These are phyloP conservation scores for Elanus axillaris DNA, from an alignment of 2,113 vertebrate species.

Conservation along the genomic window DNA sequence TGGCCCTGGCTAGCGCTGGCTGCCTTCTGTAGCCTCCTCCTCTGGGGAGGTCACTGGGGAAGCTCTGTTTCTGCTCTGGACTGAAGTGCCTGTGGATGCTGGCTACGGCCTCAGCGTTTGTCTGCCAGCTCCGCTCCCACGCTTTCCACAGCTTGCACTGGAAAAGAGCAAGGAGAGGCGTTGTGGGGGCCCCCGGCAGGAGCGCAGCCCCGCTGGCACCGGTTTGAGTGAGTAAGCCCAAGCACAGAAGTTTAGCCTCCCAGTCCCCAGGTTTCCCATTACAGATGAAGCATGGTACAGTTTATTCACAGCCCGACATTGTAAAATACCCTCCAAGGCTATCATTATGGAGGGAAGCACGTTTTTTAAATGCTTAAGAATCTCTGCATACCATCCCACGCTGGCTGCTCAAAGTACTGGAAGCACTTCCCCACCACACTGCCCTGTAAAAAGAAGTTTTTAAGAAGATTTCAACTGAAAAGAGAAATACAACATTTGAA, in stretches of 20 bases:
- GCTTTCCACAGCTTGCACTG: background rate
- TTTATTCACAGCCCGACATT: background rate
- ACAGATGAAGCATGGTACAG: background rate
- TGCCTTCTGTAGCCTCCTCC: background rate
- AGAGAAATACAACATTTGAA: background rate
- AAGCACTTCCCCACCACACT: background rate
- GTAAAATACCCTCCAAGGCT: background rate
- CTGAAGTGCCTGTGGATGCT: background rate
- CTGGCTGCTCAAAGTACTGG: background rate
- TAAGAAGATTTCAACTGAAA: background rate
- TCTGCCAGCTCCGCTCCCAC: background rate
- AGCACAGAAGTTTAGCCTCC: background rate
- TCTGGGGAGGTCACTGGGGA: background rate
- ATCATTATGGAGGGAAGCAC: fast-evolving
- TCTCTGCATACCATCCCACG: background rate
- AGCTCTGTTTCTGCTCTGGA: background rate
- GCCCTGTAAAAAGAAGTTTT: background rate
- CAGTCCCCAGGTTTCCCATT: background rate
- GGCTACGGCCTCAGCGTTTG: background rate
- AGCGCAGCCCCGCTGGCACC: background rate
- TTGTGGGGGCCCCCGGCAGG: background rate
- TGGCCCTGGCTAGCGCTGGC: background rate
- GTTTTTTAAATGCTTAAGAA: background rate
- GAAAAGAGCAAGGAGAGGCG: fast-evolving
- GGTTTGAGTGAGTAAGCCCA: background rate